phyloP scores from a whole-genome alignment of 2,113 vertebrate genomes.

The Oenanthe melanoleuca region DNA sequence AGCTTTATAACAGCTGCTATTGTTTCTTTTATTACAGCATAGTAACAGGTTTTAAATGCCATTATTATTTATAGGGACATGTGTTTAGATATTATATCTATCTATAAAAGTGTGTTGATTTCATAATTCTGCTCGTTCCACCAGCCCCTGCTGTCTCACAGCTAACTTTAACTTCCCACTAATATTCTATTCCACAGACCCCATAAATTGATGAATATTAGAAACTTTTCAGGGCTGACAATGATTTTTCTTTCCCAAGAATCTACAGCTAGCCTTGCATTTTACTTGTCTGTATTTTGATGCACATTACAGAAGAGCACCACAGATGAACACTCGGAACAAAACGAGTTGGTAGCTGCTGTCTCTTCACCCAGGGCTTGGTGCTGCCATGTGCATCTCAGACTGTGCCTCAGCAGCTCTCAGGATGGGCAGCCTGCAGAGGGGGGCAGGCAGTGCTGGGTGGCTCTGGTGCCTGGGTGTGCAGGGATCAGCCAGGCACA shows the following conservation, averaged over 20 bases:
- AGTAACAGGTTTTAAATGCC: neutral
- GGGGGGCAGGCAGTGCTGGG: accelerated
- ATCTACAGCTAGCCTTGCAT: neutral
- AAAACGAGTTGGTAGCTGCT: neutral
- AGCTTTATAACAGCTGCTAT: neutral
- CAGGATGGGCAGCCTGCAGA: neutral
- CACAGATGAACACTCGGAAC: accelerated
- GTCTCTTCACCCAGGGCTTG: neutral
- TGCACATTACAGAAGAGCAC: accelerated
- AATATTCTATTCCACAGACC: neutral
- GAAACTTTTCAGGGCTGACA: neutral
- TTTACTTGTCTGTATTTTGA: neutral
- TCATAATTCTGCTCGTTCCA: neutral
- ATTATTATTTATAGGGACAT: neutral
- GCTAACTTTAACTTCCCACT: neutral
- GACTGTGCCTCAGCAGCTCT: neutral
- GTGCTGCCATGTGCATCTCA: neutral
- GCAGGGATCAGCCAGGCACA: neutral
- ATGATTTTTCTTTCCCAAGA: neutral
- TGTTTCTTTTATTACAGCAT: neutral
- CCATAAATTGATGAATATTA: neutral
- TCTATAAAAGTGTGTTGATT: neutral
- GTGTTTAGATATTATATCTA: neutral
- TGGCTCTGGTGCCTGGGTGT: accelerated
- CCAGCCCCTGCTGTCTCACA: neutral